Base-by-base conservation (phyloP, 2,113 vertebrate genomes). In the Zosterops hypoxanthus region DNA sequence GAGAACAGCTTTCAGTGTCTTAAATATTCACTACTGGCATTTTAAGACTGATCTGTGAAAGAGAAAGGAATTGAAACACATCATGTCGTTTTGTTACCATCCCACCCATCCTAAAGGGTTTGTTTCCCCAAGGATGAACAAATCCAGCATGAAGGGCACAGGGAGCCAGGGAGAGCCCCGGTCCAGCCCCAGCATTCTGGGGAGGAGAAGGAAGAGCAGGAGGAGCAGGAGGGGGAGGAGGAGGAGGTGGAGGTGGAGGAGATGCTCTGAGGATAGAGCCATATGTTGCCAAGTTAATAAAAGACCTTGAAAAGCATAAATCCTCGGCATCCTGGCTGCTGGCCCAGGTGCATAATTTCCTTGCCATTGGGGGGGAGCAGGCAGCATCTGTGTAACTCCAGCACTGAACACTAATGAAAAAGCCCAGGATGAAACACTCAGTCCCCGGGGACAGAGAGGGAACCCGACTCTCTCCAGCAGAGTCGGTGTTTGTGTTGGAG, bases 271-370 rank as follows among this genome's bases (percentile, higher is more conserved):
- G 22, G 90, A 91, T 92, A 95, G 85, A 97, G 92, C 96, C 93
- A 81, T 95, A 95, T 93, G 96, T 93, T 95, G 95, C 88, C 95
- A 94, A 94, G 96, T 94, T 95, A 94, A 93, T 94, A 93, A 94
- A 96, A 96, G 93, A 78, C 92, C 96, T 94, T 94, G 92, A 80
- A 94, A 94, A 87, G 93, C 92, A 84, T 92, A 94, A 97, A 93
- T 96, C 81, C 84, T 94, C n/a, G 22, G 81, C 39, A 39, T 78
- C 84, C 90, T 96, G 93, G 96, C 95, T 95, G 87, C 65, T 87
- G 70, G 95, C 95, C 95, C 95, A 87, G 93, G 92, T 94, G 93
- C 93, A 84, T 95, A 46, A 91, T 87, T 91, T 91, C 84, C 53
- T 68, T 75, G 92, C 84, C 41, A 3, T 39, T 29, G 89, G 21